phyloP scores from a whole-genome alignment of 1,140 invertebrate species.

The Calliphora vicina region DNA sequence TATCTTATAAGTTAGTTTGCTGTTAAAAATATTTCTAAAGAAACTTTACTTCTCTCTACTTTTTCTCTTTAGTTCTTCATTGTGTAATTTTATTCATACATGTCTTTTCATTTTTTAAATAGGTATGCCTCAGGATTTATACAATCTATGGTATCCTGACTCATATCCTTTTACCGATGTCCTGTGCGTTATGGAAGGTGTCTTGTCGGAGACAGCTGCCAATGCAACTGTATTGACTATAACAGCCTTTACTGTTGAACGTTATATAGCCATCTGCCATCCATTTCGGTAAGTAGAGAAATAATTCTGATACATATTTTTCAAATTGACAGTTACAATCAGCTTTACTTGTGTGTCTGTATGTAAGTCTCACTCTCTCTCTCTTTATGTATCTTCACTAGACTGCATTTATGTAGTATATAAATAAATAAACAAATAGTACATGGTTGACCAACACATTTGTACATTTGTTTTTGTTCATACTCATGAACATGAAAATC shows the following conservation, averaged over 20 bases:
- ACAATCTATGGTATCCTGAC: conserved; percentile 79
- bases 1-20: too few species aligned
- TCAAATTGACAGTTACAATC: background rate
- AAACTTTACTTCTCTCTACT: too few species aligned
- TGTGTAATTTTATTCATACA: too few species aligned
- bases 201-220: conserved; percentile 83
- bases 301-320: background rate
- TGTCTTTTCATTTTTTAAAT: background rate
- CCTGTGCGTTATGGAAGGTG: conserved; percentile 78
- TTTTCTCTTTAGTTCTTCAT: too few species aligned
- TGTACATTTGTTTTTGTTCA: too few species aligned
- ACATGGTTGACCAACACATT: background rate
- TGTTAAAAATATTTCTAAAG: too few species aligned
- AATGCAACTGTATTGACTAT: conserved; percentile 94
- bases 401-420: background rate
- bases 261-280: conserved; percentile 86
- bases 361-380: background rate
- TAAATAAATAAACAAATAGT: too few species aligned
- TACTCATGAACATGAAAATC: background rate
- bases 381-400: background rate
- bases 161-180: conserved; percentile 79
- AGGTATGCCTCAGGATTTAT: conserved; percentile 81
- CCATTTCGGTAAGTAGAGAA: conserved; percentile 68
- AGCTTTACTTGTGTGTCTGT: too few species aligned
- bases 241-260: conserved; percentile 84